Percentiles rank a stretch among this genome's conserved stretches.
Evolutionary conservation across 2,797 vertebrate species (phyloP).

Genomic region (Macrochelys suwanniensis): DNA sequence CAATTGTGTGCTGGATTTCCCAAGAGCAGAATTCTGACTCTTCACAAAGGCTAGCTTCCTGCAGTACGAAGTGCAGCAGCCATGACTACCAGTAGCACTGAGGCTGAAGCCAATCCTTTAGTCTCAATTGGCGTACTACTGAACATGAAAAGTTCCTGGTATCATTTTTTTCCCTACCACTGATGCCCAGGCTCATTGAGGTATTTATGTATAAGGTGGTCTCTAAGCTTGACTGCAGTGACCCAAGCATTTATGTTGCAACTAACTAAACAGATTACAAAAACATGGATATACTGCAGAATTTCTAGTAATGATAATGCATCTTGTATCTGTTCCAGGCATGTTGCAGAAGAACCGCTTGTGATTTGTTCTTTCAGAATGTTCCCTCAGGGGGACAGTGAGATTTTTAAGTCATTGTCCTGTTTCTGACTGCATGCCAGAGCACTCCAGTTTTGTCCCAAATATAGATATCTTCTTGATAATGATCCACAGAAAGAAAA

Average conservation of each 20-base stretch:
- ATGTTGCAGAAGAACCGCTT: not conserved
- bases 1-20: not conserved
- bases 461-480: not conserved
- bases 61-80: not conserved
- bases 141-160: not conserved
- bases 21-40: not conserved
- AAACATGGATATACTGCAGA: not conserved
- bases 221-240: not conserved
- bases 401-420: not conserved
- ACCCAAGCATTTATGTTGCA: not conserved
- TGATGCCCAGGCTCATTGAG: not conserved
- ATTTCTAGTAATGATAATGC: not conserved
- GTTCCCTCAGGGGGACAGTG: not conserved
- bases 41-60: not conserved
- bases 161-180: not conserved
- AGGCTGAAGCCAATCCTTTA: not conserved
- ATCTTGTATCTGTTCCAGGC: not conserved
- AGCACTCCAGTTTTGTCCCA: not conserved
- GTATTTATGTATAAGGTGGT: not conserved
- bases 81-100: not conserved
- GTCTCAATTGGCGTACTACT: not conserved
- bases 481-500: slow-evolving; percentile 2
- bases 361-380: not conserved
- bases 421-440: not conserved
- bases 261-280: not conserved